Evolutionary conservation across 2,113 vertebrate genomes (phyloP).

Genomic region (Gymnarchus niloticus): DNA sequence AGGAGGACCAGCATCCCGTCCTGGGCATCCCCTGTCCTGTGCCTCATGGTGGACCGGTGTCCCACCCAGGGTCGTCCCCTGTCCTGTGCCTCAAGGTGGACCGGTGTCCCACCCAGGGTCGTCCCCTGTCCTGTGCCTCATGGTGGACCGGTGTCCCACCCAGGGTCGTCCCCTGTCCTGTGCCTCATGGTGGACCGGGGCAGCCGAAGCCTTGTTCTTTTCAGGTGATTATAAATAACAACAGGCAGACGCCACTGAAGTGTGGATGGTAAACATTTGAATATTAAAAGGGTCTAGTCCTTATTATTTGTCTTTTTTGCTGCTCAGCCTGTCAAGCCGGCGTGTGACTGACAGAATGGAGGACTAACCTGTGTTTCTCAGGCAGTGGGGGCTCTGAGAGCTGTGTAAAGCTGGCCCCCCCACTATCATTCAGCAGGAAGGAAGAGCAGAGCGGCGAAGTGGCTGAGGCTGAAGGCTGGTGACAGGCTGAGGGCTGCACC

Average conservation of each 20-base stretch:
- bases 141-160: neutral
- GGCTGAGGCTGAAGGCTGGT: conserved; percentile 63
- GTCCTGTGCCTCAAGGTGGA: neutral
- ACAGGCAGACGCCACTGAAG: neutral
- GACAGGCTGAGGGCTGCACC: conserved; percentile 55
- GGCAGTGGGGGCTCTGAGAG: neutral
- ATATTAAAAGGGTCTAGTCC: conserved; percentile 7
- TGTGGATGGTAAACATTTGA: neutral
- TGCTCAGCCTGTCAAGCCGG: neutral
- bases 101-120: neutral
- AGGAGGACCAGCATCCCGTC: neutral
- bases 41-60: neutral
- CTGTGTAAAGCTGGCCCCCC: neutral
- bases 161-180: neutral
- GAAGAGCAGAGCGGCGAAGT: conserved; percentile 62
- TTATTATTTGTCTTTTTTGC: neutral
- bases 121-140: too few relatives aligned
- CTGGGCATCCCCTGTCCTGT: neutral
- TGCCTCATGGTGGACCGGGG: neutral
- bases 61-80: neutral
- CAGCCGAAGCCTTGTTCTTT: neutral
- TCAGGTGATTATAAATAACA: neutral
- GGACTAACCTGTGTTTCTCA: conserved; percentile 9
- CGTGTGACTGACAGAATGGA: neutral
- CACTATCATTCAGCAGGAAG: neutral